A percentile compares a stretch with the other conserved stretches of the same genome.
These are phyloP conservation scores for Drosophila aldrichi DNA, from an alignment of 2,888 invertebrate genomes.

Conservation along the genomic window DNA sequence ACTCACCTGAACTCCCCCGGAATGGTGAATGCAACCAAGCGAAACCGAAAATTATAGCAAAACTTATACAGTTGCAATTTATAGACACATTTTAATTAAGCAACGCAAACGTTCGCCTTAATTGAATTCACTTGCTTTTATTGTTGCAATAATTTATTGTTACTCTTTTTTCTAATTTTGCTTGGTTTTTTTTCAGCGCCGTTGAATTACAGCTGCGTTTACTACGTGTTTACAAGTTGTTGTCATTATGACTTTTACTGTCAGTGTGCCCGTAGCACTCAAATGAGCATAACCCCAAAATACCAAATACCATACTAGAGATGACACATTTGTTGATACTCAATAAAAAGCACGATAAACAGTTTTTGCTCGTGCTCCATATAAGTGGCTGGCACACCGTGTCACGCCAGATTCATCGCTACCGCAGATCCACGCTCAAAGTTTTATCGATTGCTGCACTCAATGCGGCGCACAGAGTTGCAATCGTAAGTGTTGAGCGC, in stretches of 20 bases:
- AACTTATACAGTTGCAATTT: conserved; percentile 34
- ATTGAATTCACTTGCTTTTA: conserved; percentile 17
- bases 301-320: conserved; percentile 26
- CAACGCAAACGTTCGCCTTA: neutral
- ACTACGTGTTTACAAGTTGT: conserved; percentile 61
- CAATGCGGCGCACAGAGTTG: conserved; percentile 42
- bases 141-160: conserved; percentile 9
- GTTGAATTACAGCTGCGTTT: conserved; percentile 36
- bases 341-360: conserved; percentile 10
- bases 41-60: conserved; percentile 29
- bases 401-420: conserved; percentile 4
- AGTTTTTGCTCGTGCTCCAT: neutral
- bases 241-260: neutral
- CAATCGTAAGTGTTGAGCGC: conserved; percentile 25
- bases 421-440: neutral
- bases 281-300: conserved; percentile 19
- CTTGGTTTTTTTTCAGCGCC: conserved; percentile 9
- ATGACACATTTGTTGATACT: conserved; percentile 4
- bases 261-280: conserved; percentile 39
- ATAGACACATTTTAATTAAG: conserved; percentile 18
- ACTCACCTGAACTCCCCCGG: conserved; percentile 47
- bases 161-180: neutral
- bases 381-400: neutral
- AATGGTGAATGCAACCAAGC: conserved; percentile 41
- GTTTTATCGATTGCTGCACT: conserved; percentile 41